Evolutionary conservation across 2,888 invertebrate genomes (phyloP), one percentile per base, ranked within the genome.

Genomic region (Lysandra bellargus): DNA sequence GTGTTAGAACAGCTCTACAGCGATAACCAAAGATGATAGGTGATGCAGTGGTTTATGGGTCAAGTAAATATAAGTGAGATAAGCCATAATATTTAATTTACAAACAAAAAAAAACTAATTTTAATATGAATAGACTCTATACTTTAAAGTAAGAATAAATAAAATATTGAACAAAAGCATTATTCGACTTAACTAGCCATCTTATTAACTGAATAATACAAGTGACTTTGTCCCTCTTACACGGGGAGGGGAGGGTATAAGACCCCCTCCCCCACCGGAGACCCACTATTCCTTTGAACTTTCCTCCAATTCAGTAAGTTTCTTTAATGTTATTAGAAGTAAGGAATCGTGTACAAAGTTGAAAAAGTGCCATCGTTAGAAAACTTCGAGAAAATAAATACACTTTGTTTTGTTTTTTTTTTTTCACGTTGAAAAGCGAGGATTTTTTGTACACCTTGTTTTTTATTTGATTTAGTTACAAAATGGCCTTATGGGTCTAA

Each of bases 301-400:
- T 76, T 76, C 53, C 76, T 76, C 57, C 76, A 33, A 76, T 76
- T 53, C 76, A 30, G 53, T 76, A 75, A 75, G 75, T 75, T 76
- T 53, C 23, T 75, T 75, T 76, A 76, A 57, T 76, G 76, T 57
- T 76, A 76, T 76, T 76, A 76, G 76, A 37, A 76, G 76, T 76
- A 76, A 76, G 30, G 57, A 76, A 76, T 76, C 76, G 57, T 76
- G 76, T 76, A 57, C 53, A 12, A 33, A 76, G 76, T 76, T 53
- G 76, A 53, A 33, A 17, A 33, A 53, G 53, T 69, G 69, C 69
- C 30, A 23, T 76, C 76, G 76, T 76, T 76, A 57, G 33, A 49
- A 23, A 49, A 49, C 75, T 75, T 7, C 3, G 4, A 12, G 17
- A 53, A 33, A 33, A 57, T 57, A 76, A 23, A 30, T 30, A 76